A percentile compares a stretch with the other conserved stretches of the same genome.
phyloP scores from a whole-genome alignment of 2,888 invertebrate genomes.

The Acanthoscelides obtectus region DNA sequence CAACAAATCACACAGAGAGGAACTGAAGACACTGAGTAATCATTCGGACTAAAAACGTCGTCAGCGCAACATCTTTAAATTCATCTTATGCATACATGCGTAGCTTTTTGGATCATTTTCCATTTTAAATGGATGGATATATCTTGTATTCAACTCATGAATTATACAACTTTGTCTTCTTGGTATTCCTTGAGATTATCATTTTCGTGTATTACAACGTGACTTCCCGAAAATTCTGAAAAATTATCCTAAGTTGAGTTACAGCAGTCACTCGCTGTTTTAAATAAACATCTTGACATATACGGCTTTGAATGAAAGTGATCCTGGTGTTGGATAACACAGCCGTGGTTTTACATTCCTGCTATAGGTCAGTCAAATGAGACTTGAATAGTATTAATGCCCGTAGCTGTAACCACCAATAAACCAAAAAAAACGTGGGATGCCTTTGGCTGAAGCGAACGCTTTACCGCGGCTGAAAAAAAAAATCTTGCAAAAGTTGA shows the following conservation, averaged over 20 bases:
- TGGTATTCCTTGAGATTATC: not conserved
- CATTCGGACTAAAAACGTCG: not conserved
- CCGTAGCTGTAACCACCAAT: too few relatives aligned
- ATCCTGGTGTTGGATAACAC: not conserved
- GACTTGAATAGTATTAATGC: too few relatives aligned
- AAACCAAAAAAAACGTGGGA: too few relatives aligned
- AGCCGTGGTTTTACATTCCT: not conserved
- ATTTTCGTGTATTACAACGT: not conserved
- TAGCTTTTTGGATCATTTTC: not conserved
- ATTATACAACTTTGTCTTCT: not conserved
- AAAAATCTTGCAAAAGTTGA: too few relatives aligned
- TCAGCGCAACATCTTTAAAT: not conserved
- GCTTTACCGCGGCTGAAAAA: too few relatives aligned
- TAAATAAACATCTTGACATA: not conserved
- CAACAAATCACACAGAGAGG: not conserved
- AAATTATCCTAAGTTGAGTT: not conserved
- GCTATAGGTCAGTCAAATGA: not conserved
- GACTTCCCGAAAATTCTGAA: not conserved
- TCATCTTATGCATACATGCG: not conserved
- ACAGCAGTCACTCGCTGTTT: not conserved
- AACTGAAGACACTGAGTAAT: not conserved
- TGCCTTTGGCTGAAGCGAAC: too few relatives aligned
- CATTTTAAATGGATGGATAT: not conserved
- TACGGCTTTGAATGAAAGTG: not conserved
- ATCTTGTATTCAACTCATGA: not conserved